These are phyloP conservation scores for Myocastor coypus DNA, from an alignment of 2,113 vertebrate genomes.

Conservation along the genomic window DNA sequence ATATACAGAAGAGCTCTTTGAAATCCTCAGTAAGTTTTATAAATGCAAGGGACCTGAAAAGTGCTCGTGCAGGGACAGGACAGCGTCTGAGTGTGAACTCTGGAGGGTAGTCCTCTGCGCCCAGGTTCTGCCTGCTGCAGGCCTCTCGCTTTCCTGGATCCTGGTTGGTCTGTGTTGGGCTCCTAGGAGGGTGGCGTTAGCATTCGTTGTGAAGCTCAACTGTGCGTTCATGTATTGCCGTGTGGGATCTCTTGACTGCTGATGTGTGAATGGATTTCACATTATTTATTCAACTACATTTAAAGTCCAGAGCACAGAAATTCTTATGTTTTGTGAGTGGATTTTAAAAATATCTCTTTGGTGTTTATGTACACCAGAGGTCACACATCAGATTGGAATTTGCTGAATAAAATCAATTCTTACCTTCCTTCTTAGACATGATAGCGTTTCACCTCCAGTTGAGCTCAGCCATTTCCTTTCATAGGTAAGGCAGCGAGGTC, in stretches of 20 bases:
- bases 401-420: neutral
- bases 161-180: too few species aligned
- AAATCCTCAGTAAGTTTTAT: neutral
- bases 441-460: neutral
- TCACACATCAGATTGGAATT: neutral
- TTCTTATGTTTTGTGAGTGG: neutral
- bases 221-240: neutral
- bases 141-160: neutral
- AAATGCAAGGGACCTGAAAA: neutral
- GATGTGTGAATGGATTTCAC: neutral
- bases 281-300: slow-evolving; percentile 14
- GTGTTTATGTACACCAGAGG: neutral
- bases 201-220: neutral
- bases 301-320: neutral
- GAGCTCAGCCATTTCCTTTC: neutral
- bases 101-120: neutral
- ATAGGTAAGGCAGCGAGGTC: neutral
- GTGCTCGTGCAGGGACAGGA: neutral
- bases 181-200: neutral
- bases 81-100: neutral
- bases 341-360: neutral
- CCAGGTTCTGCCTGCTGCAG: neutral
- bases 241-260: neutral
- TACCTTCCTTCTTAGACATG: neutral
- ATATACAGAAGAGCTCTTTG: neutral